These are phyloP conservation scores for Sakesphorus luctuosus DNA, from an alignment of 2,113 vertebrate species.

Conservation along the genomic window DNA sequence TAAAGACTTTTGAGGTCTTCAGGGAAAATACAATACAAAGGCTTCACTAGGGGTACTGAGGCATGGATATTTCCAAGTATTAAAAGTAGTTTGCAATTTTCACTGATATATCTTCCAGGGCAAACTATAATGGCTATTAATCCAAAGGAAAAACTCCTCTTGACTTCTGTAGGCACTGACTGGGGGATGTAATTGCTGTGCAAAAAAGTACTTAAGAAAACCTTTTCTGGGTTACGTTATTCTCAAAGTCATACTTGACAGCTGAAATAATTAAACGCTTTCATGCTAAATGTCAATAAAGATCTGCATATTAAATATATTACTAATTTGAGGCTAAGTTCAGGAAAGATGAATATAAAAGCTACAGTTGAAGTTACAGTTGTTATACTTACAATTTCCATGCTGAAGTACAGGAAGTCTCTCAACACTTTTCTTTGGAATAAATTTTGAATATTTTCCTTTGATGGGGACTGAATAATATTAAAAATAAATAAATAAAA, in stretches of 20 bases:
- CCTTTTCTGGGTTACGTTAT: not conserved
- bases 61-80: not conserved
- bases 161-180: not conserved
- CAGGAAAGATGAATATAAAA: not conserved
- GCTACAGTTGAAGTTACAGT: not conserved
- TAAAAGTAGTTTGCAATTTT: not conserved
- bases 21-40: not conserved
- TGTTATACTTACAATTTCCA: not conserved
- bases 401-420: not conserved
- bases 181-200: not conserved
- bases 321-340: slow-evolving; percentile 40
- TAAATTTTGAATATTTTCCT: not conserved
- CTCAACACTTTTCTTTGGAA: not conserved
- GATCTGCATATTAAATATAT: slow-evolving; percentile 25
- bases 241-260: slow-evolving; percentile 23
- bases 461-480: not conserved
- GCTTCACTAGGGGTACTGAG: not conserved
- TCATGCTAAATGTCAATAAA: slow-evolving; percentile 26
- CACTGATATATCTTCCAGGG: not conserved
- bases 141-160: not conserved
- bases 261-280: slow-evolving; percentile 51
- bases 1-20: not conserved
- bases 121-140: not conserved
- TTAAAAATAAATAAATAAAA: not conserved
- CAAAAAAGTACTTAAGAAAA: not conserved